Base-by-base conservation (phyloP, 64 coral and sea anemone species). In the Pocillopora damicornis region DNA sequence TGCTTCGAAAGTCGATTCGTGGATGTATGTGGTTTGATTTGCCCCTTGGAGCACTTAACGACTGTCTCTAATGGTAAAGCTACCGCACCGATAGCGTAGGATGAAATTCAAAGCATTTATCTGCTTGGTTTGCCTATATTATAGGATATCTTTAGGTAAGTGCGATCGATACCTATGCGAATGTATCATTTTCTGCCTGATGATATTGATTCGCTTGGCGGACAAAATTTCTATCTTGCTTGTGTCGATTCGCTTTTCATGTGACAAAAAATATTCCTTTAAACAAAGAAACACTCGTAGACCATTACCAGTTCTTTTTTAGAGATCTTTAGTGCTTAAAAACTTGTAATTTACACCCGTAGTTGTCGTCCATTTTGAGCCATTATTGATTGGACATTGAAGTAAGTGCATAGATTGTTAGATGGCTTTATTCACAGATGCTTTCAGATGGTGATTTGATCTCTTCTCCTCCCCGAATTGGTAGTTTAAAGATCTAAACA, bases 41-140 rank as follows among this genome's bases (percentile, higher is more conserved):
- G 35, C 80, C 80, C 36, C 61, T 83, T 69, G 63, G 80, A 83
- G 61, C 62, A 45, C 68, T 22, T 10, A 66, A 71, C 81, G 37
- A 65, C 81, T 73, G 81, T 85, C 71, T 85, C 81, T 73, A 58
- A 83, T 83, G 80, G 80, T 83, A 16, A 85, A 85, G 42, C 38
- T 85, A 85, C 81, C 81, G 65, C 58, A 85, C 37, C 81, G 81
- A 85, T 85, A 85, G 81, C 81, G 81, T 85, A 85, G 81, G 81
- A 85, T 85, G 81, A 85, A 66, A 85, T 58, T 85, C 81, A 85
- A 85, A 85, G 81, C 81, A 85, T 85, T 83, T 69, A 83, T 85
- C 71, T 85, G 81, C 81, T 85, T 85, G 81, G 38, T 72, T 37
- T 85, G 62, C 81, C 64, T 85, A n/a, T 66, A 51, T 15, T 73